phyloP scores from a whole-genome alignment of 92 coral and sea anemone species.

The Siderastrea radians region DNA sequence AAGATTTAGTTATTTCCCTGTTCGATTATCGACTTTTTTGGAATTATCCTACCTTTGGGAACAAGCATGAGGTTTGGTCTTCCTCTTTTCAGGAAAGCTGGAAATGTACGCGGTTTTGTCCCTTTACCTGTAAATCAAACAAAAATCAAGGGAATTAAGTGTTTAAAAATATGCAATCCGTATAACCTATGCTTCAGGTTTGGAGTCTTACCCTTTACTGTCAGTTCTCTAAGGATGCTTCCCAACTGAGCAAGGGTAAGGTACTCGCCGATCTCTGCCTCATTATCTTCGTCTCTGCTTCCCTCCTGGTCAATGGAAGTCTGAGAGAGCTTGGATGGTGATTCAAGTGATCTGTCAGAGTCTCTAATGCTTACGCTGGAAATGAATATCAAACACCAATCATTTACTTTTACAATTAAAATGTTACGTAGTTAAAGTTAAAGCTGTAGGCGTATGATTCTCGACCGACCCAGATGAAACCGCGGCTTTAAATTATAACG shows the following conservation, averaged over 20 bases:
- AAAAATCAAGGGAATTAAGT: neutral
- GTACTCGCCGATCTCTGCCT: conserved; percentile 36
- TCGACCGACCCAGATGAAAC: too few species aligned
- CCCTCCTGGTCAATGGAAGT: neutral
- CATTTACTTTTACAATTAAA: neutral
- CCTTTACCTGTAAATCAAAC: conserved; percentile 18
- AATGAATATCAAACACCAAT: neutral
- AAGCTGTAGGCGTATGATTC: too few species aligned
- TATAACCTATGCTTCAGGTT: too few species aligned
- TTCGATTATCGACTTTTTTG: too few species aligned
- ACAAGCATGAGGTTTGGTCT: conserved; percentile 50
- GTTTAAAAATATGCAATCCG: too few species aligned
- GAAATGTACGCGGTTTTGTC: conserved; percentile 40
- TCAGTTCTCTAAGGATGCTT: conserved; percentile 49
- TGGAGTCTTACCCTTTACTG: conserved; percentile 30
- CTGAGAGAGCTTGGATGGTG: neutral
- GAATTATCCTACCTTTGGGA: conserved; percentile 29
- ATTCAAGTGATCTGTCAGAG: neutral
- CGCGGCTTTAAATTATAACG: too few species aligned
- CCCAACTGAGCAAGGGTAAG: conserved; percentile 72
- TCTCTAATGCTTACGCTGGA: neutral
- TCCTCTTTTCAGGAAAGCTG: conserved; percentile 49
- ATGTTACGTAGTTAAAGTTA: neutral
- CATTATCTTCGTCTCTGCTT: neutral
- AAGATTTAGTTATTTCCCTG: too few species aligned